Percentiles rank a stretch among this genome's conserved stretches.
Evolutionary conservation across 2,888 invertebrate genomes (phyloP).

Genomic region (Amorpha juglandis): DNA sequence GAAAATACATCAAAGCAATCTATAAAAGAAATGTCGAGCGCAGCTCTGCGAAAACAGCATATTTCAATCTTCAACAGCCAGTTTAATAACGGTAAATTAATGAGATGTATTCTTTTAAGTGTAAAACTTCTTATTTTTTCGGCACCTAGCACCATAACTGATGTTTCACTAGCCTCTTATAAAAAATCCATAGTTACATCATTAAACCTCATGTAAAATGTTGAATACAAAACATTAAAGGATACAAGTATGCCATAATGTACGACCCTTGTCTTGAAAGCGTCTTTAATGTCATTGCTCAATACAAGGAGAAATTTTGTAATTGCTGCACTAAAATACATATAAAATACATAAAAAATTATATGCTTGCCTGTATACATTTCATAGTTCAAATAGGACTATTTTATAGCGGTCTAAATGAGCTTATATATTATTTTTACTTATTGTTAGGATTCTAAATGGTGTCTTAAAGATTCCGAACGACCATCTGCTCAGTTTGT

Average conservation of each 20-base stretch:
- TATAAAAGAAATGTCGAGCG: slow-evolving; percentile 14
- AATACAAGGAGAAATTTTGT: slow-evolving; percentile 2
- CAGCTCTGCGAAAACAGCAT: slow-evolving; percentile 16
- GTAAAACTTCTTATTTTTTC: slow-evolving; percentile 4
- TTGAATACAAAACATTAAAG: slow-evolving; percentile 14
- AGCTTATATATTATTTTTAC: background rate
- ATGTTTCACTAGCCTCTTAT: slow-evolving; percentile 9
- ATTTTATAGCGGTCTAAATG: background rate
- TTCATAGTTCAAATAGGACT: background rate
- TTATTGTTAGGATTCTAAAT: background rate
- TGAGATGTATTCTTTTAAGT: slow-evolving; percentile 15
- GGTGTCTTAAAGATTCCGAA: background rate
- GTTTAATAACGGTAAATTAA: slow-evolving; percentile 19
- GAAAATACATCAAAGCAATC: slow-evolving; percentile 25
- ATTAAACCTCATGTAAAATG: slow-evolving; percentile 8
- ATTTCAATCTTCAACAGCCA: slow-evolving; percentile 11
- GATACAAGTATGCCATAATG: slow-evolving; percentile 4
- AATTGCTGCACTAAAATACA: background rate
- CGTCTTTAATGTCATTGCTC: slow-evolving; percentile 12
- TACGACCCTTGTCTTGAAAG: slow-evolving; percentile 17
- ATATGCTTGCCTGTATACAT: background rate
- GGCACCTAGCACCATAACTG: background rate
- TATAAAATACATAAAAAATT: background rate
- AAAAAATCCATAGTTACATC: slow-evolving; percentile 19
- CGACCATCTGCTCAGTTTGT: slow-evolving; percentile 1